These are phyloP conservation scores for Callithrix jacchus DNA, from an alignment of 2,113 vertebrate genomes.

Conservation along the genomic window DNA sequence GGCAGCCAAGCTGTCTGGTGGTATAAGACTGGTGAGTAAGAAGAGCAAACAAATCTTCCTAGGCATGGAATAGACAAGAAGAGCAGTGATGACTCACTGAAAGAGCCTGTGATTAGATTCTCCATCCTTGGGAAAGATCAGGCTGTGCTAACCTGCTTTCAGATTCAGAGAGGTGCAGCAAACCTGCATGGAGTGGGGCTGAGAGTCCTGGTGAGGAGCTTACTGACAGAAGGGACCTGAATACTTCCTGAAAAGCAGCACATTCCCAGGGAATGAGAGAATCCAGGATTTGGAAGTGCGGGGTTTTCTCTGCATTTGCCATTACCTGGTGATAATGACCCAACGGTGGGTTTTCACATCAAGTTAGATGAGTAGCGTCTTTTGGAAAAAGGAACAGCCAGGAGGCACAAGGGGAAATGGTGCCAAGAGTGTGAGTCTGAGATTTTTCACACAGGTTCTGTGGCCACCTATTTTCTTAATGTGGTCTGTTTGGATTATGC, in stretches of 20 bases:
- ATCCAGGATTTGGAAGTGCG: background rate
- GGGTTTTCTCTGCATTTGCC: background rate
- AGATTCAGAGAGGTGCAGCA: background rate
- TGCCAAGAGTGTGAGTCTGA: background rate
- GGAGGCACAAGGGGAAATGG: no score
- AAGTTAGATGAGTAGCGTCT: background rate
- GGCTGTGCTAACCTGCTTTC: background rate
- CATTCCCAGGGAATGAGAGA: background rate
- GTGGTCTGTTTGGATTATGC: background rate
- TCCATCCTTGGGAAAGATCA: background rate
- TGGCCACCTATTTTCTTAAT: background rate
- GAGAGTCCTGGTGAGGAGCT: background rate
- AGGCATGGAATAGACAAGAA: no score
- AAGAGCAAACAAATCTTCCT: background rate
- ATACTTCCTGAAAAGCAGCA: background rate
- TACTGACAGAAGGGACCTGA: background rate
- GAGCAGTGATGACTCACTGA: background rate
- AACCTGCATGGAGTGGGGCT: accelerated
- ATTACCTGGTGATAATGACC: background rate
- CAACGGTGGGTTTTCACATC: background rate
- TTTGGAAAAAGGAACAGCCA: background rate
- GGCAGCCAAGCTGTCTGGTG: background rate
- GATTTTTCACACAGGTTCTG: background rate
- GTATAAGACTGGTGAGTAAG: background rate
- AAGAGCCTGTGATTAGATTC: background rate